phyloP scores from a whole-genome alignment of 2,797 vertebrate species.

The Gymnothorax reevesii region DNA sequence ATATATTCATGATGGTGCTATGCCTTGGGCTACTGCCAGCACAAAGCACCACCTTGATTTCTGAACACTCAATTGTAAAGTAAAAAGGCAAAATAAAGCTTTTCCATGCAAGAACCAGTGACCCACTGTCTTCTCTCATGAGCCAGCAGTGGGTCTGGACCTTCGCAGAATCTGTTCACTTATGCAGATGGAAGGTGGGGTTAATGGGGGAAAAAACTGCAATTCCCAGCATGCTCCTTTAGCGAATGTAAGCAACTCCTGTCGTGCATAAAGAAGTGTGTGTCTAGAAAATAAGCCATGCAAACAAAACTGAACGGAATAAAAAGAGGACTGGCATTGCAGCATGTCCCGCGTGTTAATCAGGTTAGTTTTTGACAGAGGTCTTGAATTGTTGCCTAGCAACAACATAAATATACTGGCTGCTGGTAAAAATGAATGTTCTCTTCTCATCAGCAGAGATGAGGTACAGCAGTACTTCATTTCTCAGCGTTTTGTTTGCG shows the following conservation, averaged over 20 bases:
- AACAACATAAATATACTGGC: not conserved
- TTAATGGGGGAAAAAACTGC: not conserved
- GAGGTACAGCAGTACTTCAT: not conserved
- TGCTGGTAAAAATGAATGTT: not conserved
- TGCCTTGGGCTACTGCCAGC: not conserved
- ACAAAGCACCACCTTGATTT: not conserved
- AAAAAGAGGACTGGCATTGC: not conserved
- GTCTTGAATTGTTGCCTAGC: constrained; percentile 5
- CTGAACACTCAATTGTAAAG: not conserved
- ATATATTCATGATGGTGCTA: not conserved
- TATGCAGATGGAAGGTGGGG: no score
- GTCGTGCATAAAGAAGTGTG: not conserved
- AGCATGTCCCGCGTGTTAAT: not conserved
- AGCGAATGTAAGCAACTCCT: not conserved
- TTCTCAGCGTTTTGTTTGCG: not conserved
- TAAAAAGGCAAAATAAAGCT: not conserved
- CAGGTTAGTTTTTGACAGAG: not conserved
- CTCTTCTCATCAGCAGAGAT: not conserved
- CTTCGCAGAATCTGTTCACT: not conserved
- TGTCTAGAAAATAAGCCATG: not conserved
- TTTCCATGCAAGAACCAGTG: not conserved
- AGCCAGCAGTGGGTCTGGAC: not conserved
- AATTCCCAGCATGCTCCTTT: not conserved
- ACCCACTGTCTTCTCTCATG: not conserved
- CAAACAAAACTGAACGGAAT: not conserved